Evolutionary conservation across 1,140 invertebrate genomes (phyloP), one percentile per base, ranked within the genome.

Genomic region (Drosophila littoralis): DNA sequence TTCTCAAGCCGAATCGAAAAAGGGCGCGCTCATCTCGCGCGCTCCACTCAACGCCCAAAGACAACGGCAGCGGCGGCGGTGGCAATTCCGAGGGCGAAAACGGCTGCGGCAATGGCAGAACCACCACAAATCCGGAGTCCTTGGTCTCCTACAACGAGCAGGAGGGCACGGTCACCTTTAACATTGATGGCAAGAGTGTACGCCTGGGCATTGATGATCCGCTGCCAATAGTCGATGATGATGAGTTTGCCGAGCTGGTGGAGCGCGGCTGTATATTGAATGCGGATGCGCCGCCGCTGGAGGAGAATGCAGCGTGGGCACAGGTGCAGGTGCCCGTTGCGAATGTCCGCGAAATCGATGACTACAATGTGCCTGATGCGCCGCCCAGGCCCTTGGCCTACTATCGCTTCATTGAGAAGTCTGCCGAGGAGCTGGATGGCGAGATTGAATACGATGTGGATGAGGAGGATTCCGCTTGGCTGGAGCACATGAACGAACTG

Each of bases 401-500:
- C 91, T 96, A 96, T 43, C 94, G 97, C 77, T 99, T 98, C 92
- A 98, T 99, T 91, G 98, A 99, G 92, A 97, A 98, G 86, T 97
- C 97, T 48, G 95, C 95, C 6, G 98, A 99, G 92, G 98, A 99
- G 92, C 93, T 99, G 45, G 98, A 99, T 93, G 96, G 96, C 71
- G 96, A 97, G 84, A 95, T 99, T 3, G 98, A 99, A 91, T 99
- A 99, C 94, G 98, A 99, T 94, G 96, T 99, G 74, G 98, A 99
- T 93, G 98, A 99, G 93, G 98, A 99, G 93, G 98, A 99, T 91
- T 96, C 96, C 50, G 97, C 97, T 0, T 99, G 98, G 98, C 91
- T 99, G 43, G 94, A 95, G 52, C 94, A 98, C 42, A 96, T 98
- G 54, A 99, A 99, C 92, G 96, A 97, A 79, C 95, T 95, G 79